Evolutionary conservation across 1,140 invertebrate species (phyloP), one percentile per base, ranked within the genome.

Genomic region (Lysiphlebus fabarum): DNA sequence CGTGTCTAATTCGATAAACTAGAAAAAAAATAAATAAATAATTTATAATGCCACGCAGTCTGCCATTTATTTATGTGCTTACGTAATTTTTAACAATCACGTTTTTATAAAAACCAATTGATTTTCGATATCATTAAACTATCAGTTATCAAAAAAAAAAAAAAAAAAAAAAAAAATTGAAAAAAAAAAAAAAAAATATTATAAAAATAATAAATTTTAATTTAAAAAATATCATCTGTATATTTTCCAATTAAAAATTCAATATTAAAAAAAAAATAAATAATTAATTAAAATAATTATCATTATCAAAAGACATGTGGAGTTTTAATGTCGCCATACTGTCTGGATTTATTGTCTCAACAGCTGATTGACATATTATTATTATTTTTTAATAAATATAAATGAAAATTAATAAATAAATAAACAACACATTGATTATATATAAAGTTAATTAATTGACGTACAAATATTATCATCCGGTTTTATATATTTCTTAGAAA

Each of bases 11-110:
- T 43, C 7, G n/a, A 43, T n/a, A 45, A 45, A 45, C 12, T 9
- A 7, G 9, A 26, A 11, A 17, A 37, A 58, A 37, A 58, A 11
- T 42, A 49, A 55, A 60, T 49, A 48, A 53, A 38, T 37, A 55
- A 42, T 40, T 53, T 38, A 14, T 45, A 53, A 53, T 51, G 58
- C 53, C 58, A 38, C 55, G 58, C 58, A 56, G 58, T 60, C 58
- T 60, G 26, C 53, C n/a, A 51, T 60, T n/a, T 47, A 10, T 26
- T 2, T 26, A 4, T 26, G n/a, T 34, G 54, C 36, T 56, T 56
- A 47, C 26, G 54, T 12, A 56, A 56, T 56, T 53, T 7, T 37
- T n/a, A n/a, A 12, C 12, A n/a, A 12, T 43, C 12, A 6, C 12
- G 9, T 6, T 6, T n/a, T n/a, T n/a, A n/a, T n/a, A n/a, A 4